Conservation (phyloP, 2,113 vertebrate genomes). For the Laticauda laticaudata region DNA sequence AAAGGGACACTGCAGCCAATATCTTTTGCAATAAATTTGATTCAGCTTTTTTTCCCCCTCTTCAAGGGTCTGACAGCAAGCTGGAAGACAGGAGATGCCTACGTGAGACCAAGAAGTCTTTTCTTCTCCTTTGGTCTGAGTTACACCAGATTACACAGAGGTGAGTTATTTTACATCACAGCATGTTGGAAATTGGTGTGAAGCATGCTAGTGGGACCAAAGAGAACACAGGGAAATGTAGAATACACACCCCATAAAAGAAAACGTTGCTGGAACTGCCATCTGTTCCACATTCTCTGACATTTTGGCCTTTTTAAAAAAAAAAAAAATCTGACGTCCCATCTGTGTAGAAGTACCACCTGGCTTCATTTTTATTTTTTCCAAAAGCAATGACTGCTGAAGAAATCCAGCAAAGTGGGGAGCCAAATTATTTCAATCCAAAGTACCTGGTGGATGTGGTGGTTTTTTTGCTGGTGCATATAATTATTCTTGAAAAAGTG, state of each 20-base stretch:
- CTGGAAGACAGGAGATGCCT: conserved; percentile 9
- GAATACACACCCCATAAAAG: not conserved
- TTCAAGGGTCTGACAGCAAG: not conserved
- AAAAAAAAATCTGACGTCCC: not conserved
- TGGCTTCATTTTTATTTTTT: not conserved
- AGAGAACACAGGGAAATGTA: not conserved
- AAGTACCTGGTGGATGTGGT: not conserved
- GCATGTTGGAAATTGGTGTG: conserved; percentile 23
- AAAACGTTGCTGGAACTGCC: not conserved
- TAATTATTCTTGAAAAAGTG: not conserved
- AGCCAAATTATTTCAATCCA: conserved; percentile 5
- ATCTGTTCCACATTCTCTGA: not conserved
- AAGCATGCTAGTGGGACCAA: fast-evolving
- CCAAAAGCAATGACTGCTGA: not conserved
- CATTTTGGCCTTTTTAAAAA: not conserved
- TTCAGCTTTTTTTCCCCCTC: not conserved
- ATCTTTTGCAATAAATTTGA: conserved; percentile 31
- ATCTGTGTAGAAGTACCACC: not conserved
- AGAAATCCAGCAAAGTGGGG: conserved; percentile 10
- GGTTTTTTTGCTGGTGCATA: not conserved
- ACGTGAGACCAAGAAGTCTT: not conserved
- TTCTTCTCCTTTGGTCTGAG: conserved; percentile 26
- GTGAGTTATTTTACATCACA: conserved; percentile 27
- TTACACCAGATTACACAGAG: not conserved
- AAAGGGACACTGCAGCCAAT: conserved; percentile 15